These are phyloP conservation scores for Stegostoma tigrinum DNA, from an alignment of 2,113 vertebrate genomes.

Conservation along the genomic window DNA sequence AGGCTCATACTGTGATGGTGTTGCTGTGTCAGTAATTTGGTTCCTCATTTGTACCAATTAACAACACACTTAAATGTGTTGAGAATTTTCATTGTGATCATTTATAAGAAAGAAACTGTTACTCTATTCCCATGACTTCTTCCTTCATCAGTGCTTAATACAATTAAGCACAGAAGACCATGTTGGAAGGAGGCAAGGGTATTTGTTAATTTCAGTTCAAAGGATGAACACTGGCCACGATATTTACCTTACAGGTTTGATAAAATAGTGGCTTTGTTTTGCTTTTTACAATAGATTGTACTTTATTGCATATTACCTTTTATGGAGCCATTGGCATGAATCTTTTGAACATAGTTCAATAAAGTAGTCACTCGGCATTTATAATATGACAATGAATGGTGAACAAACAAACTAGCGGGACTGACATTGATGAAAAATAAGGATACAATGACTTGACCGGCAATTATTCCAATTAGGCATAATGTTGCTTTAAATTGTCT, in stretches of 20 bases:
- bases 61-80: constrained; percentile 5
- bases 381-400: not conserved
- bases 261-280: not conserved
- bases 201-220: not conserved
- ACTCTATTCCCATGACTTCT: not conserved
- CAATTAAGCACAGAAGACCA: not conserved
- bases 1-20: not conserved
- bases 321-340: not conserved
- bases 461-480: not conserved
- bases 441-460: not conserved
- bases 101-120: constrained; percentile 23
- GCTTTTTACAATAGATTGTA: not conserved
- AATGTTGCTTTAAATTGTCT: not conserved
- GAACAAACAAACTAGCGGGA: not conserved
- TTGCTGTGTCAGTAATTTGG: not conserved
- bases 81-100: not conserved
- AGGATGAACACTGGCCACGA: not conserved
- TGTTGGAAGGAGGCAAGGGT: not conserved
- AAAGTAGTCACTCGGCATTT: not conserved
- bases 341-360: not conserved
- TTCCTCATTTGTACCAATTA: not conserved
- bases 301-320: not conserved
- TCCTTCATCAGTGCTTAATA: not conserved
- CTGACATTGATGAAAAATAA: not conserved
- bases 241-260: not conserved